Percentiles rank a stretch among this genome's conserved stretches.
These are phyloP conservation scores for Mystacornis crossleyi DNA, from an alignment of 2,113 vertebrate species.

Conservation along the genomic window DNA sequence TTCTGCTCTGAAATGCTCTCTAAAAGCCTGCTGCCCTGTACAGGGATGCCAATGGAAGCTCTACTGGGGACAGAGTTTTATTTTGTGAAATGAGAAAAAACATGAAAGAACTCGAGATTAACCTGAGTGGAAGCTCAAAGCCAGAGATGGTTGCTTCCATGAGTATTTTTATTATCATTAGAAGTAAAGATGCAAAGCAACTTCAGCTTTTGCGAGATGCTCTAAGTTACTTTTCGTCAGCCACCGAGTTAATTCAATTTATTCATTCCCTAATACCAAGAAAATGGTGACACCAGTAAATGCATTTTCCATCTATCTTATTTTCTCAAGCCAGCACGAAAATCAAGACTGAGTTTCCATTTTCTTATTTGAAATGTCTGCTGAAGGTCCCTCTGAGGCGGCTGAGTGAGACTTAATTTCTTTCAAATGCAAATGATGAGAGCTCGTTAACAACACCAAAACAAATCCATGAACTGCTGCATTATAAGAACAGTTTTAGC, in stretches of 20 bases:
- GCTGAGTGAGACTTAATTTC: not conserved
- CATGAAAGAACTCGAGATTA: not conserved
- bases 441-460: not conserved
- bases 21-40: not conserved
- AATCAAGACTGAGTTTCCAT: not conserved
- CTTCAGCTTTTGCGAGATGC: not conserved
- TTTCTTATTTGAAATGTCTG: not conserved
- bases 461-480: not conserved
- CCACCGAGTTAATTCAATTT: not conserved
- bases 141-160: not conserved
- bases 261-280: not conserved
- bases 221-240: not conserved
- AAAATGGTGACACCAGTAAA: not conserved
- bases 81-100: not conserved
- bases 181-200: not conserved
- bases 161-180: not conserved
- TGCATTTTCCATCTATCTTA: not conserved
- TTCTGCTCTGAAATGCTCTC: not conserved
- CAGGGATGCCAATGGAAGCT: not conserved
- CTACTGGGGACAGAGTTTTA: not conserved
- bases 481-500: not conserved
- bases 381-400: not conserved
- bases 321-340: not conserved
- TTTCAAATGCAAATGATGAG: not conserved
- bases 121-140: not conserved